Base-by-base conservation (phyloP, 2,888 invertebrate genomes). In the Drosophila putrida region DNA sequence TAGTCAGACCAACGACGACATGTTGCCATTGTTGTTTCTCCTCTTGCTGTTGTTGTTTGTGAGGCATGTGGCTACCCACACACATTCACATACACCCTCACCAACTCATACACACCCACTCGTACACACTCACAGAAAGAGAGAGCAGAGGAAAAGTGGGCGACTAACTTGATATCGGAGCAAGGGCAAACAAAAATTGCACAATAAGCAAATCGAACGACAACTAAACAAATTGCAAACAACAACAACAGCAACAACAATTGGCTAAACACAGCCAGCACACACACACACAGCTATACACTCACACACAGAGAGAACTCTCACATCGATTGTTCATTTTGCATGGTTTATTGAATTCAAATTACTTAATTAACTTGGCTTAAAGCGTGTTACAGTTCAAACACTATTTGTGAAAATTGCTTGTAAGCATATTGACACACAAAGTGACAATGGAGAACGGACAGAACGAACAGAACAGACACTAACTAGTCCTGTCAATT, bases 101-200 rank as follows among this genome's bases (percentile, higher is more conserved):
- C 57, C 27, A 20, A 43, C 49, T 35, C 46, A 63, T 9, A 25
- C 6, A 54, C 36, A 39, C 38, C n/a, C 41, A 31, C 15, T 25
- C 15, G 11, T 36, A 35, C 13, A 47, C 20, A 20, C 44, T 43
- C 5, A 60, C 9, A 41, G 2, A 20, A 6, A 13, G 9, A 50
- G 31, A 13, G 9, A 50, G 31, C 2, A 15, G 39, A 20, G 53
- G 20, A 9, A 13, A 43, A 36, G 59, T 69, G 50, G 44, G 28
- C 15, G 50, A 44, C 33, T 27, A 41, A 57, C 64, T 47, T 33
- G 59, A 63, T 69, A 66, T 68, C 73, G 83, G 63, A 58, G 64
- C 78, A 77, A 80, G 84, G 84, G 71, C 71, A 79, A 75, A 79
- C 75, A 79, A 73, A 76, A 75, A 75, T 76, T 75, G 75, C 77